phyloP scores from a whole-genome alignment of 2,797 vertebrate genomes.

The Cirrhinus molitorella region DNA sequence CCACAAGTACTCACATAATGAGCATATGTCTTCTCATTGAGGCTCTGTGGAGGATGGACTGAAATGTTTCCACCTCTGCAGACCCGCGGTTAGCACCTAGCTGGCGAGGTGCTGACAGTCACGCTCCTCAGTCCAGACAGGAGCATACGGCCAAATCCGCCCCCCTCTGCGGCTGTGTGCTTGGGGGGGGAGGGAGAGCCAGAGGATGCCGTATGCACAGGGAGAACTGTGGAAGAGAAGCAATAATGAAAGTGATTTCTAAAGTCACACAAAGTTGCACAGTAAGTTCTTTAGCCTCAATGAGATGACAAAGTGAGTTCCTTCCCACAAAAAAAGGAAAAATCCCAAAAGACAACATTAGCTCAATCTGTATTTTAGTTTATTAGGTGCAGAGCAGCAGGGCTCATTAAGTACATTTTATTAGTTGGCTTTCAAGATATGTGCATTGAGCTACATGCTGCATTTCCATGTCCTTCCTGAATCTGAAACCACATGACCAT shows the following conservation, averaged over 20 bases:
- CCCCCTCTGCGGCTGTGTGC: background rate
- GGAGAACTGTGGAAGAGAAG: constrained; percentile 21
- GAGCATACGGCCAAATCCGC: constrained; percentile 16
- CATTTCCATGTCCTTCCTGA: background rate
- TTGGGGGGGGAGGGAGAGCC: background rate
- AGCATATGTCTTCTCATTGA: background rate
- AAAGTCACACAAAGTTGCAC: constrained; percentile 14
- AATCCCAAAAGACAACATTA: constrained; percentile 23
- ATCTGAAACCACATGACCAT: constrained; percentile 24
- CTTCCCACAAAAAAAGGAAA: constrained; percentile 9
- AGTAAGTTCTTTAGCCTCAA: constrained; percentile 18
- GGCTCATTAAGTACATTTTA: constrained; percentile 37
- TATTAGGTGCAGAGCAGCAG: constrained; percentile 1
- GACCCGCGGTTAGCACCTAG: constrained; percentile 71
- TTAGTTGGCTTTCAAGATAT: constrained; percentile 31
- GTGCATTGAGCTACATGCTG: constrained; percentile 19
- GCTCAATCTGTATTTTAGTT: constrained; percentile 31
- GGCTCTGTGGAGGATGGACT: constrained; percentile 51
- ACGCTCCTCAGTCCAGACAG: constrained; percentile 42
- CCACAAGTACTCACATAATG: constrained; percentile 21
- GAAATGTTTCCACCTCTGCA: constrained; percentile 74
- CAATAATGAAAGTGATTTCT: constrained; percentile 13
- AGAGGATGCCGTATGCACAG: background rate
- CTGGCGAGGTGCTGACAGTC: constrained; percentile 69
- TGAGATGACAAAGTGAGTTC: constrained; percentile 2